Evolutionary conservation across 2,797 vertebrate species (phyloP), one percentile per base, ranked within the genome.

Genomic region (Fringilla coelebs): DNA sequence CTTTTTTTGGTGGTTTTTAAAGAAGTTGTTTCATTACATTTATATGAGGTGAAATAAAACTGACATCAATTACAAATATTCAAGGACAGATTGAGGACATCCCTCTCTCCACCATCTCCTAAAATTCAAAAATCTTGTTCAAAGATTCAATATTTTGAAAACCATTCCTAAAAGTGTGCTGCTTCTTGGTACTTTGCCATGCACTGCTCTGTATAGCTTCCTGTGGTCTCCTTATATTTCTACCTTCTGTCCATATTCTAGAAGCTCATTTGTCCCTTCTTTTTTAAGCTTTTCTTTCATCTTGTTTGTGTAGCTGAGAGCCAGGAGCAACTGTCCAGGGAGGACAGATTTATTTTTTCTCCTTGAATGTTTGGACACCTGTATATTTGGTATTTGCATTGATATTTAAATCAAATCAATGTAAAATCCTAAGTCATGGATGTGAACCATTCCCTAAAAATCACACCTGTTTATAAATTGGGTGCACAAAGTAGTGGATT

Each of bases 21-120:
- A 46, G 7, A 87, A 46, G 6, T 76, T 79, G 6, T 45, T 80
- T 80, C 13, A 32, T n/a, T 84, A 9, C 2, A 14, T 67, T 78
- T 72, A 29, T 22, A 19, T 25, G 9, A 73, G 29, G 15, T 60
- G n/a, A 11, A 85, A 43, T 6, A 89, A 85, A 90, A 36, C 4
- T 57, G 9, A 12, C 8, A 67, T 10, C 5, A 51, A 6, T n/a
- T 45, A 85, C 17, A 87, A 89, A 79, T 73, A 76, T 31, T 49
- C 15, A 52, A 83, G 21, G 60, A 62, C 14, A 62, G 12, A 31
- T 24, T 21, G 18, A 72, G 16, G 17, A 21, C 28, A 31, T 3
- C 6, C 6, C 7, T 52, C 7, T 28, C 11, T 14, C 13, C 17
- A 14, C 10, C 10, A 1, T 2, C 6, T 18, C 19, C 9, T 14